Evolutionary conservation across 2,797 vertebrate genomes (phyloP), one percentile per base, ranked within the genome.

Genomic region (Salmo trutta): DNA sequence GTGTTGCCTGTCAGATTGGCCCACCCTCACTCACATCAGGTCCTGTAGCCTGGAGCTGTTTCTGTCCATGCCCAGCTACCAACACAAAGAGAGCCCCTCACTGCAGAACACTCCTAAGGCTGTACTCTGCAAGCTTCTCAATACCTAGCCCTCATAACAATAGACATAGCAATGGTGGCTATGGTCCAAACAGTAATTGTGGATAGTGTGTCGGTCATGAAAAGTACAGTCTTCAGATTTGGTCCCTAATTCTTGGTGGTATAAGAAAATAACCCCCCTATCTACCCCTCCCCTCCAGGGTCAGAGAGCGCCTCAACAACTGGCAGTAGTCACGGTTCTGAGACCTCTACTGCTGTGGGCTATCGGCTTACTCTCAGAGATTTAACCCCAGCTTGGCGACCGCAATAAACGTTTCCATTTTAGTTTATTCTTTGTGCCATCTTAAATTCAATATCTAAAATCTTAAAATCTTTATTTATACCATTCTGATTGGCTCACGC

Each of bases 1-100:
- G 88, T 94, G 92, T 93, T 93, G 92, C 93, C 91, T 94, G 94
- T 94, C 94, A 93, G 88, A 89, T 91, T 93, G 92, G 94, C 93
- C 93, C 91, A 93, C 90, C 92, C 92, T 93, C 82, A 69, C 21
- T 72, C 71, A 73, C 71, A 73, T 56, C 52, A 59, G 17, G 52
- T 53, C 71, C 71, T 59, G 52, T 27, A 56, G 71, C 71, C 71
- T 33, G 71, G 71, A 73, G 71, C 71, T 31, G 6, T 54, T 29
- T 56, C 29, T 71, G 36, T 52, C 15, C 19, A 24, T 51, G 67
- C 62, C 6, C 24, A 31, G 5, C 51, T 27, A 33, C 73, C 29
- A 73, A 73, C 17, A 73, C 71, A 73, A 73, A 73, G 71, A 73
- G 71, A 73, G 21, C 16, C 73, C 29, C 72, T 73, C 27, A 52